phyloP scores from a whole-genome alignment of 2,888 invertebrate species.

The Drosophila multiciliata region DNA sequence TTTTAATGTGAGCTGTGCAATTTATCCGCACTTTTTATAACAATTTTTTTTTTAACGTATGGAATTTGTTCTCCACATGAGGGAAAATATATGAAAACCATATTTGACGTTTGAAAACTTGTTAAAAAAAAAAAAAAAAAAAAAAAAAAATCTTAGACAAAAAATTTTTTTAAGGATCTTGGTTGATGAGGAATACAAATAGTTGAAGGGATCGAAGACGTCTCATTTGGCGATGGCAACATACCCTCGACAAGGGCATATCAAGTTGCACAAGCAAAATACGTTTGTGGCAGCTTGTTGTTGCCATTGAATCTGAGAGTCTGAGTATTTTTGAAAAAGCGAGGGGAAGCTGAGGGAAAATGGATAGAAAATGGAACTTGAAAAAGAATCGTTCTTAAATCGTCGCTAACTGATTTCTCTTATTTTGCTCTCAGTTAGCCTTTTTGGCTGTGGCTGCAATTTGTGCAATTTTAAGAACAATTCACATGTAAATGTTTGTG shows the following conservation, averaged over 20 bases:
- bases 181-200: background rate
- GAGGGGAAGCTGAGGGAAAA: background rate
- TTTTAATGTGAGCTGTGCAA: too few species aligned
- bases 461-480: slow-evolving; percentile 25
- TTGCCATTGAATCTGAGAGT: slow-evolving; percentile 1
- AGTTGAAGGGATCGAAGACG: too few species aligned
- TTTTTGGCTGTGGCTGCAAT: slow-evolving; percentile 3
- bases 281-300: slow-evolving; percentile 19
- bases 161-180: too few species aligned
- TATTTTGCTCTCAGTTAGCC: background rate
- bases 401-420: slow-evolving; percentile 24
- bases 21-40: too few species aligned
- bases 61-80: too few species aligned
- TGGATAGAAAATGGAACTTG: background rate
- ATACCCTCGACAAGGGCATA: background rate
- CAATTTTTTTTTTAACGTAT: background rate
- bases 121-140: too few species aligned
- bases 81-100: too few species aligned
- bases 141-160: too few species aligned
- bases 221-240: background rate
- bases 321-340: slow-evolving; percentile 2
- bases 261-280: slow-evolving; percentile 40
- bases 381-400: slow-evolving; percentile 32
- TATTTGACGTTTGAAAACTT: too few species aligned
- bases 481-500: slow-evolving; percentile 2